These are phyloP conservation scores for Seriola quinqueradiata DNA, from an alignment of 2,113 vertebrate species.

Conservation along the genomic window DNA sequence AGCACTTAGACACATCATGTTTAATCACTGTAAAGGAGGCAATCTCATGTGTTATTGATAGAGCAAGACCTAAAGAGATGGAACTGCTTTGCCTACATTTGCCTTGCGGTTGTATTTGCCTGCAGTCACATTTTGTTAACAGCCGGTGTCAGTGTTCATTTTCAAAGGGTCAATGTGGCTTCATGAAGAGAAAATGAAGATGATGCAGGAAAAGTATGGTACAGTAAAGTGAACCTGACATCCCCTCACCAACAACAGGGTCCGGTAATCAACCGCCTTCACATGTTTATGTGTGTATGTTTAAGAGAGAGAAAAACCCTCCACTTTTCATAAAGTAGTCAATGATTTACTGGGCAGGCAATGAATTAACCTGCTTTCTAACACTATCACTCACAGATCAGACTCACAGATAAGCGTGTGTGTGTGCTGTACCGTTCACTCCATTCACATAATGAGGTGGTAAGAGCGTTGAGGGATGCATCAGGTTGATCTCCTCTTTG, in stretches of 20 bases:
- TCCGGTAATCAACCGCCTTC: slow-evolving; percentile 17
- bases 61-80: slow-evolving; percentile 21
- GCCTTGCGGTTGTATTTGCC: slow-evolving; percentile 36
- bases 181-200: slow-evolving; percentile 56
- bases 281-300: slow-evolving; percentile 3
- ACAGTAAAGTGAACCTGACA: slow-evolving; percentile 35
- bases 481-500: slow-evolving; percentile 31
- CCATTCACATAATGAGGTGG: slow-evolving; percentile 36
- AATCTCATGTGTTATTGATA: slow-evolving; percentile 61
- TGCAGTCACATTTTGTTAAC: slow-evolving; percentile 43
- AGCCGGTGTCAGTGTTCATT: slow-evolving; percentile 26
- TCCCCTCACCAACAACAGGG: background rate
- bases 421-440: background rate
- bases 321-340: slow-evolving; percentile 30
- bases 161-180: slow-evolving; percentile 46
- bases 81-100: slow-evolving; percentile 45
- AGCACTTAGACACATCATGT: slow-evolving; percentile 43
- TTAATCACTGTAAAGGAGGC: slow-evolving; percentile 53
- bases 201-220: slow-evolving; percentile 32
- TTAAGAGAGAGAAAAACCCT: slow-evolving; percentile 12
- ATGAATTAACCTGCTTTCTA: slow-evolving; percentile 56
- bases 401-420: background rate
- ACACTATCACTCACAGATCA: slow-evolving; percentile 35
- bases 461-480: slow-evolving; percentile 38
- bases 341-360: slow-evolving; percentile 55